Percentiles rank a stretch among this genome's conserved stretches.
Conservation (phyloP, 2,888 invertebrate genomes). For the Buathra laborator region DNA sequence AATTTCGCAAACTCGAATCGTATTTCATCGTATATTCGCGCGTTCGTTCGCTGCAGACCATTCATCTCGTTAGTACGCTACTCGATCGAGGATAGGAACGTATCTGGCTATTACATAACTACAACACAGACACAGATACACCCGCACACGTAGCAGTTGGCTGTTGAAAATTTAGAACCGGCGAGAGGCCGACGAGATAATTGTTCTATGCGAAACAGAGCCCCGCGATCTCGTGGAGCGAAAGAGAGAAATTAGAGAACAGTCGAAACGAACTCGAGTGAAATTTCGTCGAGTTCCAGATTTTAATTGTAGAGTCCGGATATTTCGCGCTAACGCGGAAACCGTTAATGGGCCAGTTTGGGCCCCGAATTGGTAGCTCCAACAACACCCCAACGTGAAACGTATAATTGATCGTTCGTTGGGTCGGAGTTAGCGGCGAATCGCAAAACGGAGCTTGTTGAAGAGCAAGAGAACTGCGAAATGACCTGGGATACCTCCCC, state of each 20-base stretch:
- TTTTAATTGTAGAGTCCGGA: constrained; percentile 70
- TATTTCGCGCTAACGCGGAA: constrained; percentile 65
- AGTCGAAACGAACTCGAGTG: background rate
- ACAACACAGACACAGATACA: background rate
- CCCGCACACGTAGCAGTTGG: background rate
- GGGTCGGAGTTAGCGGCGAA: constrained; percentile 41
- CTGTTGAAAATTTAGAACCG: constrained; percentile 11
- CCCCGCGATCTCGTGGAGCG: background rate
- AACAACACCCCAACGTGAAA: constrained; percentile 66
- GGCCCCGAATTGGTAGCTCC: constrained; percentile 50
- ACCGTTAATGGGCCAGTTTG: constrained; percentile 70
- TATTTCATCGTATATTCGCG: background rate
- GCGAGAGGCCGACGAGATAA: background rate
- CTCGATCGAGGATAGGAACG: constrained; percentile 72
- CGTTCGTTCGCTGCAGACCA: background rate
- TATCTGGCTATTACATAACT: constrained; percentile 7
- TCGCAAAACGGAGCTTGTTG: constrained; percentile 1
- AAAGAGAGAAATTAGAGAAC: constrained; percentile 10
- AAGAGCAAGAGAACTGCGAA: constrained; percentile 39
- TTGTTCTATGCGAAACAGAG: constrained; percentile 4
- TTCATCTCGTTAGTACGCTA: constrained; percentile 53
- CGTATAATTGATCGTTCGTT: constrained; percentile 76
- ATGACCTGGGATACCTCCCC: constrained; percentile 14
- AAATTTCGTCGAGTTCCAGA: constrained; percentile 47
- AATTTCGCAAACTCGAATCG: too few species aligned